phyloP scores from a whole-genome alignment of 1,140 invertebrate species.

The Hylaeus volcanicus region DNA sequence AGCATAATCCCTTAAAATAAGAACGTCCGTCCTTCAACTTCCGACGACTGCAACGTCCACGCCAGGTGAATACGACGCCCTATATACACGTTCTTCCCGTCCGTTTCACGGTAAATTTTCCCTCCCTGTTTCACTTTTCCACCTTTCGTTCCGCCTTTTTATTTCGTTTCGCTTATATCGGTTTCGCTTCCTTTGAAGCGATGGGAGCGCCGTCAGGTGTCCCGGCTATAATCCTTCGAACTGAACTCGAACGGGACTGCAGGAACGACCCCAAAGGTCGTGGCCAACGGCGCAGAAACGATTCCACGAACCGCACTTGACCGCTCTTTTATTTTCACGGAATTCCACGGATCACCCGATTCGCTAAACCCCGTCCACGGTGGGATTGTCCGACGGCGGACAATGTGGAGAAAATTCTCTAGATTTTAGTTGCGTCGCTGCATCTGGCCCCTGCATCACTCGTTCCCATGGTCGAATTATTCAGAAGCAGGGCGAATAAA shows the following conservation, averaged over 20 bases:
- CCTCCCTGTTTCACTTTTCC: slow-evolving; percentile 18
- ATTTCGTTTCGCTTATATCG: slow-evolving; percentile 46
- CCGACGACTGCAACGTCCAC: too few species aligned
- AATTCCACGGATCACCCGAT: slow-evolving; percentile 8
- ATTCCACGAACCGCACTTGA: slow-evolving; percentile 39
- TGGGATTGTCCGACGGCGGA: slow-evolving; percentile 5
- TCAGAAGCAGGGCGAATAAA: not conserved
- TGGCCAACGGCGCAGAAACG: slow-evolving; percentile 49
- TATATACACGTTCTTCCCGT: not conserved
- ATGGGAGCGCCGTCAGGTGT: slow-evolving; percentile 43
- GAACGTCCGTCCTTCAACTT: too few species aligned
- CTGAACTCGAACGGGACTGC: slow-evolving; percentile 27
- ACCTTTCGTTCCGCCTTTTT: slow-evolving; percentile 25
- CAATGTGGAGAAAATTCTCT: slow-evolving; percentile 33
- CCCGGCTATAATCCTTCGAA: slow-evolving; percentile 41
- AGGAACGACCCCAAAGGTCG: slow-evolving; percentile 34
- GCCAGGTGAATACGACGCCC: too few species aligned
- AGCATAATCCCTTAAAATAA: too few species aligned
- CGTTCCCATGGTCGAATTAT: slow-evolving; percentile 29
- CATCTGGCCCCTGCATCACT: not conserved
- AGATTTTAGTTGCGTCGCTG: slow-evolving; percentile 39
- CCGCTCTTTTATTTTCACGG: slow-evolving; percentile 36
- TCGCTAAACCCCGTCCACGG: slow-evolving; percentile 28
- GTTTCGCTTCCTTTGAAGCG: slow-evolving; percentile 39
- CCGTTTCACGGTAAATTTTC: slow-evolving; percentile 2